Conservation (phyloP, 2,113 vertebrate genomes). For the Chloropsis hardwickii region DNA sequence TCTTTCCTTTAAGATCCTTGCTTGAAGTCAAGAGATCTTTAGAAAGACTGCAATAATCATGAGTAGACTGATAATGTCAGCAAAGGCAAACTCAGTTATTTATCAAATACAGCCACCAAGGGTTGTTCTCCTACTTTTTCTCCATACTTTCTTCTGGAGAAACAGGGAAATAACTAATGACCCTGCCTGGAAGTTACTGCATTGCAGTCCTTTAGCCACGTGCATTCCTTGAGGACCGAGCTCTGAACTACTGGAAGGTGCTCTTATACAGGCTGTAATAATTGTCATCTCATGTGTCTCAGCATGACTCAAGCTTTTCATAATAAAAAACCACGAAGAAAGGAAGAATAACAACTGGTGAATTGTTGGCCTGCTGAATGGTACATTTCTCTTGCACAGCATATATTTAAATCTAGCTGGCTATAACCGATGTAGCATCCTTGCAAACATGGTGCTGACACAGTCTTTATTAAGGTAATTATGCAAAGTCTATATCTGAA, state of each 20-base stretch:
- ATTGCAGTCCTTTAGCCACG: not conserved
- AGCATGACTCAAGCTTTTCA: not conserved
- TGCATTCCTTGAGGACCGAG: not conserved
- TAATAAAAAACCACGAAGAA: not conserved
- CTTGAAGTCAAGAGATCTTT: not conserved
- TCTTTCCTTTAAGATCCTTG: not conserved
- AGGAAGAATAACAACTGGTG: not conserved
- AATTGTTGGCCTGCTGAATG: not conserved
- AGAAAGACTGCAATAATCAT: not conserved
- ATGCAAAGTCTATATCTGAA: not conserved
- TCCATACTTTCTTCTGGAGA: not conserved
- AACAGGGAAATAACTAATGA: not conserved
- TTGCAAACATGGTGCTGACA: not conserved
- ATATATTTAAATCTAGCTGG: not conserved
- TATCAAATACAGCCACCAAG: not conserved
- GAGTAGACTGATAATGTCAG: not conserved
- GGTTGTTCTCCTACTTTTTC: not conserved
- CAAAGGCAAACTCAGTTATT: not conserved
- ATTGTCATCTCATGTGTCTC: not conserved
- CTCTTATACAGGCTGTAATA: not conserved
- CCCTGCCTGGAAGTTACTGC: not conserved
- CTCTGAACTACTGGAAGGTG: not conserved
- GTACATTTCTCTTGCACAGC: not conserved
- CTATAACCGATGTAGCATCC: not conserved
- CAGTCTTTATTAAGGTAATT: not conserved